Evolutionary conservation across 2,797 vertebrate genomes (phyloP), one percentile per base, ranked within the genome.

Genomic region (Strix occidentalis): DNA sequence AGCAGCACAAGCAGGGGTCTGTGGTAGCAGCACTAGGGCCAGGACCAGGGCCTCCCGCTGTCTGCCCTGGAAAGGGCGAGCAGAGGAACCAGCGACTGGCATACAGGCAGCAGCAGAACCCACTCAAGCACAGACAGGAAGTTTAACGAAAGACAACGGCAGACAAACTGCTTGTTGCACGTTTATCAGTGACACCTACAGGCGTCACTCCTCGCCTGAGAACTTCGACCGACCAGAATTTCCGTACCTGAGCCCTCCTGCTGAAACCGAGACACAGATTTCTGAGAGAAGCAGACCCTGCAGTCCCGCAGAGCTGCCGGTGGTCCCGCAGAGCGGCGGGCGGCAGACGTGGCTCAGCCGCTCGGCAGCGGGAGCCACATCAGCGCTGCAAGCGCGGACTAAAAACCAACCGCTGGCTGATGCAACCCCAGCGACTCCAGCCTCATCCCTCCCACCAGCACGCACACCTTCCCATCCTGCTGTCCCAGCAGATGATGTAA

Each of bases 401-500:
- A 33, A 1, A 3, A 3, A 2, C 11, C 31, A 3, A 9, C 24
- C 25, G 26, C n/a, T 10, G 15, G 56, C 57, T 78, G 84, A 63
- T 9, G 74, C 29, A 41, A 33, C 17, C 11, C 1, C 46, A 45
- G 63, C 11, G 50, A 1, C 78, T 9, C 8, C 53, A 2, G 63
- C 51, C 13, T 5, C 46, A 3, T 11, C 46, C 87, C 78, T 18
- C 43, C 60, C 72, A 5, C 29, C 68, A 15, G 41, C 56, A 13
- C 65, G 17, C 58, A 6, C 66, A 3, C 63, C n/a, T 51, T 18
- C 26, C 56, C 41, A 4, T 3, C 35, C 79, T 5, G 43, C 74
- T 5, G 61, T 1, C 18, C 72, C 33, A 7, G 77, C 54, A 9
- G 87, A 76, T 97, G 97, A 97, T 96, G 96, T 95, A 97, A 97